Percentiles rank a stretch among this genome's conserved stretches.
Conservation (phyloP, 2,797 vertebrate species). For the Clarias platycephalus region DNA sequence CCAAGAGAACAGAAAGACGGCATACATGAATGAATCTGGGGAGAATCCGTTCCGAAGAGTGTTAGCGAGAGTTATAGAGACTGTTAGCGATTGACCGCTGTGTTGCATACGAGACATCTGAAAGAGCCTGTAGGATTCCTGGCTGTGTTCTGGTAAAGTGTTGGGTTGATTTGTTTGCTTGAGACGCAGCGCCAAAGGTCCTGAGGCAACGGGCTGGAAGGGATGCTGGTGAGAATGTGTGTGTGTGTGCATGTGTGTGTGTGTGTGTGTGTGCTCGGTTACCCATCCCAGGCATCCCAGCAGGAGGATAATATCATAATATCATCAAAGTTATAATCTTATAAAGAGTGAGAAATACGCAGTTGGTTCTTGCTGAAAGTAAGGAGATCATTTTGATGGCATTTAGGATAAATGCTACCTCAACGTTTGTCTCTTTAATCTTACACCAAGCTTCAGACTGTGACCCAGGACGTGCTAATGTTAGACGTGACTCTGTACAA, state of each 20-base stretch:
- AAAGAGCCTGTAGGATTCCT: background rate
- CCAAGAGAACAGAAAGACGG: conserved; percentile 58
- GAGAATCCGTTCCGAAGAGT: conserved; percentile 59
- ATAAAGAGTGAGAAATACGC: background rate
- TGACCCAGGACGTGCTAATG: background rate
- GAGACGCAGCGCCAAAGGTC: background rate
- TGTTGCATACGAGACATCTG: conserved; percentile 11
- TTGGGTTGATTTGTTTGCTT: conserved; percentile 18
- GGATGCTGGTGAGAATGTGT: background rate
- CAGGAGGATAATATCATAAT: background rate
- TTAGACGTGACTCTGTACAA: background rate
- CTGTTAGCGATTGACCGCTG: conserved; percentile 8
- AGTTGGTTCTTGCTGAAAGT: background rate
- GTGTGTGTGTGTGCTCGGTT: conserved; percentile 19
- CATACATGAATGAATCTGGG: conserved; percentile 53
- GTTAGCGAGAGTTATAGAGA: conserved; percentile 33
- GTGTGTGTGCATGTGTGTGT: conserved; percentile 29
- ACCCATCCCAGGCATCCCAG: background rate
- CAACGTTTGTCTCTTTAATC: background rate
- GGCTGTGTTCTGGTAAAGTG: background rate
- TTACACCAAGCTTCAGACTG: background rate
- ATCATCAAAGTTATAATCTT: background rate
- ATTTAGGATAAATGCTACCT: background rate
- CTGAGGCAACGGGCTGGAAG: background rate
- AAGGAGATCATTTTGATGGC: background rate